These are phyloP conservation scores for Prionace glauca DNA, from an alignment of 2,797 vertebrate genomes.

Conservation along the genomic window DNA sequence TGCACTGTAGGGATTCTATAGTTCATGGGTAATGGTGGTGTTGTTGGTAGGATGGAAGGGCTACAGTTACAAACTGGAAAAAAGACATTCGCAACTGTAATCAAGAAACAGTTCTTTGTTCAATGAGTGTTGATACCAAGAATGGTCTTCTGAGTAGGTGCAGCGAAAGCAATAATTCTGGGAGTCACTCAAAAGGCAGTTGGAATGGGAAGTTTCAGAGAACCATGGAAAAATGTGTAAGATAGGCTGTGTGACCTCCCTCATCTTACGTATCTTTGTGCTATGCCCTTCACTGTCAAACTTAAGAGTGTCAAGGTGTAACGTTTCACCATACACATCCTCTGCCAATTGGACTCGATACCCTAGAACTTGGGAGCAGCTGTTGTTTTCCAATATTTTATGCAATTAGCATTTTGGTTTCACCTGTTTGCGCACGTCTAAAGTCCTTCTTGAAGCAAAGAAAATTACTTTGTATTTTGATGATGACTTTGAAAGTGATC, in stretches of 20 bases:
- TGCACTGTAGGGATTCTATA: too few relatives aligned
- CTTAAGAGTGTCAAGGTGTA: slow-evolving; percentile 26
- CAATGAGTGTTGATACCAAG: not conserved
- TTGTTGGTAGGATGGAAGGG: not conserved
- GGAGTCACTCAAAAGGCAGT: not conserved
- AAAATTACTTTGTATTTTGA: not conserved
- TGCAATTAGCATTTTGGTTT: slow-evolving; percentile 26
- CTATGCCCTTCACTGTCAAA: slow-evolving; percentile 25
- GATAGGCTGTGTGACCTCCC: not conserved
- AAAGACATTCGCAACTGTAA: not conserved
- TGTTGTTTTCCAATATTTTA: slow-evolving; percentile 30
- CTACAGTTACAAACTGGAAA: not conserved
- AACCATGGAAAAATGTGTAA: not conserved
- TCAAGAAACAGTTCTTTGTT: not conserved
- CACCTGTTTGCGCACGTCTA: slow-evolving; percentile 11
- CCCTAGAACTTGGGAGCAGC: not conserved
- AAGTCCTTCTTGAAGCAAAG: not conserved
- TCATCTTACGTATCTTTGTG: not conserved
- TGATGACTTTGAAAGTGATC: not conserved
- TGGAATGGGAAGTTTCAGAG: too few relatives aligned
- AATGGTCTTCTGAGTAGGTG: not conserved
- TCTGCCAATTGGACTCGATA: slow-evolving; percentile 27
- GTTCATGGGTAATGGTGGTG: not conserved
- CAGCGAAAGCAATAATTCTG: not conserved
- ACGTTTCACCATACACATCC: not conserved